Evolutionary conservation across 2,888 invertebrate genomes (phyloP), one percentile per base, ranked within the genome.

Genomic region (Pheosia tremula): DNA sequence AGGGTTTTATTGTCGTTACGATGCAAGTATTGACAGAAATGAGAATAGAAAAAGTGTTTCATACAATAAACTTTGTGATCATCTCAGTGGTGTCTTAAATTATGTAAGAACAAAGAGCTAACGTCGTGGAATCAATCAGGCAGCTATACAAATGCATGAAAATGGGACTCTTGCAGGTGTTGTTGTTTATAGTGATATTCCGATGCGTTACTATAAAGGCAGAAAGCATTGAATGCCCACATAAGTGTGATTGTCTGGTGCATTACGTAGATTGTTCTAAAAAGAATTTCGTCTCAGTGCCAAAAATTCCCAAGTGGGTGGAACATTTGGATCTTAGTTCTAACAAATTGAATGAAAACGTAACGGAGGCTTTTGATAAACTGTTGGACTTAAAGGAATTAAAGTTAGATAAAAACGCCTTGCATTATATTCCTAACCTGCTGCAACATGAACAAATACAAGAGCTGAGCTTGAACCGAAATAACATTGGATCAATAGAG

Each of bases 281-380:
- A 81, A 95, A 95, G 83, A 96, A 95, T 86, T 94, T 97, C 81
- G 94, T 94, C 73, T 93, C 94, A 78, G 95, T 97, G 86, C 97
- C 97, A 73, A 93, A 95, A 89, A 94, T 97, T 85, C 97, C 97
- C 65, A 93, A 93, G 90, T 97, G 97, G 96, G 96, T 96, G 86
- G 95, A 95, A 91, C 94, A 95, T 83, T 94, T 97, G 96, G 97
- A 95, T 96, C 85, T 94, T 77, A 91, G 92, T 77, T 84, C 84
- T 77, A 94, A 93, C 81, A 90, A 85, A 84, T 84, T 94, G 77
- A 88, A 82, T 77, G 90, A 90, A 80, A 86, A 87, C 78, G 84
- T 85, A 66, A 87, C 85, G 60, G 82, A 86, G 62, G 84, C 81
- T 70, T 89, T 93, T 61, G 85, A 88, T 63, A 84, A 86, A 68